Evolutionary conservation across 1,140 invertebrate species (phyloP).

Genomic region (Dinothrombium tinctorium): DNA sequence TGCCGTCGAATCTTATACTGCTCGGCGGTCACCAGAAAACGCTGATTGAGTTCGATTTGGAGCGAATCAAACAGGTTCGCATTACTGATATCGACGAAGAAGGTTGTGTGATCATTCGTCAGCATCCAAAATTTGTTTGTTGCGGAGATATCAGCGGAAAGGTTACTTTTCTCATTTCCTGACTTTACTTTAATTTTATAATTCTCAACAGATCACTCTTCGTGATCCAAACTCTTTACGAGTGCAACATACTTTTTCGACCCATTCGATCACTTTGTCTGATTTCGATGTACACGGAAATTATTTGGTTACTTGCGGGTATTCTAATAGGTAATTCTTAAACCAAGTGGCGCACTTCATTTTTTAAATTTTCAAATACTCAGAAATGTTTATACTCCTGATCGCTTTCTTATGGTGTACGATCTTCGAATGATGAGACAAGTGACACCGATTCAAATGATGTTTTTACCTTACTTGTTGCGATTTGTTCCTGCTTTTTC

Average conservation of each 20-base stretch:
- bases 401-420: constrained; percentile 73
- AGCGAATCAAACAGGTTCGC: constrained; percentile 42
- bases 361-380: constrained; percentile 10
- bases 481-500: constrained; percentile 71
- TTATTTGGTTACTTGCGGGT: constrained; percentile 79
- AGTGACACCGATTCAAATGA: constrained; percentile 47
- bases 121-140: constrained; percentile 50
- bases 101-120: constrained; percentile 64
- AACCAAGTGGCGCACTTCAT: constrained; percentile 1
- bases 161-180: constrained; percentile 15
- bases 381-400: constrained; percentile 39
- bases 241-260: constrained; percentile 58
- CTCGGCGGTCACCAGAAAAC: constrained; percentile 76
- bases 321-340: constrained; percentile 39
- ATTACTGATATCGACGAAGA: constrained; percentile 35
- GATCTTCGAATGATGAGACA: constrained; percentile 65
- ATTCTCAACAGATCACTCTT: constrained; percentile 37
- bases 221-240: constrained; percentile 49
- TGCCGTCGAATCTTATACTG: constrained; percentile 41
- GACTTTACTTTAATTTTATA: background rate
- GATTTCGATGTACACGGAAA: constrained; percentile 91
- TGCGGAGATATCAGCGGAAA: constrained; percentile 59
- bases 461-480: constrained; percentile 52
- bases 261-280: constrained; percentile 61
- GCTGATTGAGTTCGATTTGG: constrained; percentile 66